A percentile compares a stretch with the other conserved stretches of the same genome.
phyloP scores from a whole-genome alignment of 1,140 invertebrate genomes.

The Brachionus rubens region DNA sequence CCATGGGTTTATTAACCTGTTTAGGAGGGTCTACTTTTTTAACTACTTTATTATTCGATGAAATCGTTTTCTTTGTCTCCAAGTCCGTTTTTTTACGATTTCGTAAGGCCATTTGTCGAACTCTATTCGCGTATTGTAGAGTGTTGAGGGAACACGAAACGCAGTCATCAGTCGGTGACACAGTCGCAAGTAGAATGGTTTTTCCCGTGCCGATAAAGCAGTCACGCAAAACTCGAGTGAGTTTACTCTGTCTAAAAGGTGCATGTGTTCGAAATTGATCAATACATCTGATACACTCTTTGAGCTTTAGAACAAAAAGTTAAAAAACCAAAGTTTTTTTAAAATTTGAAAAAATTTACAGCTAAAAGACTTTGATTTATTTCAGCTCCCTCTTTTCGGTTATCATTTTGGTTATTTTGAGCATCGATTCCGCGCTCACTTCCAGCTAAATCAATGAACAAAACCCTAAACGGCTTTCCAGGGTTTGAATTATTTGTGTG shows the following conservation, averaged over 20 bases:
- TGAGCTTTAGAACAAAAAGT: slow-evolving; percentile 48
- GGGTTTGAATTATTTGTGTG: neutral
- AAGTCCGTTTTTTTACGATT: neutral
- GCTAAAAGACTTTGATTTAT: slow-evolving; percentile 49
- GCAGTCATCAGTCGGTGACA: slow-evolving; percentile 31
- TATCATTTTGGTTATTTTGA: slow-evolving; percentile 47
- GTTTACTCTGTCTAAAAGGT: slow-evolving; percentile 59
- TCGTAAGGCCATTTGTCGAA: slow-evolving; percentile 22
- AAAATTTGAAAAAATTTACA: neutral
- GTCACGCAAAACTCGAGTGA: slow-evolving; percentile 55
- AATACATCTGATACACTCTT: slow-evolving; percentile 59
- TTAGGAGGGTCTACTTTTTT: neutral
- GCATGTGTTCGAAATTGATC: slow-evolving; percentile 58
- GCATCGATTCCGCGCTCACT: slow-evolving; percentile 49
- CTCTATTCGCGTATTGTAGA: slow-evolving; percentile 27
- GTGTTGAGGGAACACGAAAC: slow-evolving; percentile 19
- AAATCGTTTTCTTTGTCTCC: neutral
- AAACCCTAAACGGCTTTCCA: slow-evolving; percentile 46
- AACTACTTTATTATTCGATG: neutral
- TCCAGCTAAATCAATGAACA: slow-evolving; percentile 49
- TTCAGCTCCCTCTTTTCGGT: slow-evolving; percentile 47
- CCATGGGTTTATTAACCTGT: neutral
- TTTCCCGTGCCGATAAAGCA: neutral
- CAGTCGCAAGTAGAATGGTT: slow-evolving; percentile 22
- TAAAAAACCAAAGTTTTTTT: slow-evolving; percentile 47